phyloP scores from a whole-genome alignment of 1,140 invertebrate species.

The Rhagoletis pomonella region DNA sequence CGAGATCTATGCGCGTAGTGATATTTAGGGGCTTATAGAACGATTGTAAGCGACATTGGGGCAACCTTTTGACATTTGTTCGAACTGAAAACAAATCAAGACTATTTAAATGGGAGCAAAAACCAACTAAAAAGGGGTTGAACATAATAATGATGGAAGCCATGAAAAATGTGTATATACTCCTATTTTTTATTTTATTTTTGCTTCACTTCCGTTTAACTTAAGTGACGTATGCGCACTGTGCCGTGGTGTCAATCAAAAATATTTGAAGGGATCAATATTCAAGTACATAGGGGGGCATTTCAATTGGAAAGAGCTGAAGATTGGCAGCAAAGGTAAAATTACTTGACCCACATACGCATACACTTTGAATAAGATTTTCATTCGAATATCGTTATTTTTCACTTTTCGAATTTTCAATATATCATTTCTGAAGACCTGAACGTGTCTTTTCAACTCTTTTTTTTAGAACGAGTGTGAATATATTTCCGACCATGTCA shows the following conservation, averaged over 20 bases:
- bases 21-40: no score
- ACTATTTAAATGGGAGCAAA: not conserved
- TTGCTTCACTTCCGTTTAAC: not conserved
- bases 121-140: not conserved
- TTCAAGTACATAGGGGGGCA: not conserved
- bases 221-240: not conserved
- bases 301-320: not conserved
- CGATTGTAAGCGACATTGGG: not conserved
- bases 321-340: not conserved
- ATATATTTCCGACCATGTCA: no score
- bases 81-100: not conserved
- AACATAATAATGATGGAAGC: not conserved
- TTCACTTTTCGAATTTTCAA: no score
- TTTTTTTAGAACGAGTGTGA: no score
- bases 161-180: not conserved
- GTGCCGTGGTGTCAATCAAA: not conserved
- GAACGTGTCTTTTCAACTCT: no score
- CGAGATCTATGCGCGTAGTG: not conserved
- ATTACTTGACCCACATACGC: not conserved
- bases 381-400: not conserved
- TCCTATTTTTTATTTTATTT: not conserved
- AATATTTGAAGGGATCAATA: not conserved
- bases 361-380: not conserved
- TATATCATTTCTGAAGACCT: no score
- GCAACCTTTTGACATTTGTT: constrained; percentile 33